These are phyloP conservation scores for Glaucidium brasilianum DNA, from an alignment of 2,113 vertebrate species.

Conservation along the genomic window DNA sequence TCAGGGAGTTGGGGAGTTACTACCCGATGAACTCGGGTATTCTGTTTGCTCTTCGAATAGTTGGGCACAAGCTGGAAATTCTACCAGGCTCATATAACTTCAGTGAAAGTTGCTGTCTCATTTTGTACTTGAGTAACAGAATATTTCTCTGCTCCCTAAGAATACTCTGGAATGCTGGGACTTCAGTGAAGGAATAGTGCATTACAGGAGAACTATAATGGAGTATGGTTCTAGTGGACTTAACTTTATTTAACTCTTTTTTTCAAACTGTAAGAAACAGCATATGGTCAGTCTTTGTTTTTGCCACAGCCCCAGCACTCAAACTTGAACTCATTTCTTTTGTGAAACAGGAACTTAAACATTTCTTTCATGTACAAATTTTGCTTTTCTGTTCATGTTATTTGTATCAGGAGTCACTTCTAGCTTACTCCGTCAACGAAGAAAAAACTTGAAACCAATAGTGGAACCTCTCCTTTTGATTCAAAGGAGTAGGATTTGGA, in stretches of 20 bases:
- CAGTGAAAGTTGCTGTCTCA: not conserved
- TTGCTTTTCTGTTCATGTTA: not conserved
- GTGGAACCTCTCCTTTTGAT: not conserved
- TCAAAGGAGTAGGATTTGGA: not conserved
- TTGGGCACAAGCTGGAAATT: not conserved
- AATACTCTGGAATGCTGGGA: not conserved
- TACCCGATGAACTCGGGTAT: not conserved
- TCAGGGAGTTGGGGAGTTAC: not conserved
- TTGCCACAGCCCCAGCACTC: not conserved
- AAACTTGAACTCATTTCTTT: not conserved
- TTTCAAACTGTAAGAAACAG: not conserved
- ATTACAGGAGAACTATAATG: not conserved
- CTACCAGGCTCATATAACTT: not conserved
- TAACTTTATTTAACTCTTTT: not conserved
- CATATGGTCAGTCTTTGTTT: not conserved
- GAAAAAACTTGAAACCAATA: not conserved
- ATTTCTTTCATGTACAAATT: not conserved
- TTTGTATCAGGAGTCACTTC: not conserved
- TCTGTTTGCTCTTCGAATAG: not conserved
- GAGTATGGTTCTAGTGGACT: not conserved
- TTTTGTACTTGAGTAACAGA: not conserved
- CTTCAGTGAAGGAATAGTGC: not conserved
- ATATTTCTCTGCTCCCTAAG: not conserved
- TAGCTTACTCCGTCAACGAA: not conserved
- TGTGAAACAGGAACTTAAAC: not conserved